Evolutionary conservation across 37 sponge, comb jelly and placozoan genomes (phyloP).

Genomic region (Aplysina aerophoba): DNA sequence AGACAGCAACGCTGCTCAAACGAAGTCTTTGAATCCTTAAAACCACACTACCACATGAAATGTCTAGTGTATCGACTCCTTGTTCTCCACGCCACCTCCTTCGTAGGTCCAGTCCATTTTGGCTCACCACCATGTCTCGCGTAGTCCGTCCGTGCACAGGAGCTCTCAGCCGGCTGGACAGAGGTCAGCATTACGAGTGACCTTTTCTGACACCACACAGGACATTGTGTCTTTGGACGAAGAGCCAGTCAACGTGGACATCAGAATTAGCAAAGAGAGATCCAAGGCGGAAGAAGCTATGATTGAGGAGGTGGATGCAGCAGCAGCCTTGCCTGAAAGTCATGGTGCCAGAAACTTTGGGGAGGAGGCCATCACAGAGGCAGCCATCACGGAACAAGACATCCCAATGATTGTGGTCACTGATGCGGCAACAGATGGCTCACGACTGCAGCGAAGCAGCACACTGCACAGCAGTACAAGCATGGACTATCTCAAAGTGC

Average conservation of each 20-base stretch:
- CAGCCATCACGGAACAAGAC: neutral
- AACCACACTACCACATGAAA: neutral
- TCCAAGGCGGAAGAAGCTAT: neutral
- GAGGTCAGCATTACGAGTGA: neutral
- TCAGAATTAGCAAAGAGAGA: neutral
- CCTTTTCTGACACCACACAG: neutral
- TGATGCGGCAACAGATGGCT: constrained; percentile 3
- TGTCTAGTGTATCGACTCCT: neutral
- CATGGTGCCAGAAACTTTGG: neutral
- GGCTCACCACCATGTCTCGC: neutral
- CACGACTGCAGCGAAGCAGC: neutral
- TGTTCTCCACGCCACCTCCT: constrained; percentile 29
- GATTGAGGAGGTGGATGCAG: neutral
- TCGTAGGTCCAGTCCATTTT: constrained; percentile 23
- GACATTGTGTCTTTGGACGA: constrained; percentile 6
- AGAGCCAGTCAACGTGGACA: neutral
- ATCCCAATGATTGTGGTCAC: constrained; percentile 25
- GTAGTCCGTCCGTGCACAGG: neutral
- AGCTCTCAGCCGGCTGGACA: neutral
- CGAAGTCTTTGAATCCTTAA: neutral
- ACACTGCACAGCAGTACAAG: neutral
- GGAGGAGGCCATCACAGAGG: too few relatives aligned
- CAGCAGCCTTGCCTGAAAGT: too few relatives aligned
- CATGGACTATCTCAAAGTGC: neutral
- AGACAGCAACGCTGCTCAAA: neutral